Evolutionary conservation across 1,140 invertebrate genomes (phyloP), one percentile per base, ranked within the genome.

Genomic region (Drosophila jambulina): DNA sequence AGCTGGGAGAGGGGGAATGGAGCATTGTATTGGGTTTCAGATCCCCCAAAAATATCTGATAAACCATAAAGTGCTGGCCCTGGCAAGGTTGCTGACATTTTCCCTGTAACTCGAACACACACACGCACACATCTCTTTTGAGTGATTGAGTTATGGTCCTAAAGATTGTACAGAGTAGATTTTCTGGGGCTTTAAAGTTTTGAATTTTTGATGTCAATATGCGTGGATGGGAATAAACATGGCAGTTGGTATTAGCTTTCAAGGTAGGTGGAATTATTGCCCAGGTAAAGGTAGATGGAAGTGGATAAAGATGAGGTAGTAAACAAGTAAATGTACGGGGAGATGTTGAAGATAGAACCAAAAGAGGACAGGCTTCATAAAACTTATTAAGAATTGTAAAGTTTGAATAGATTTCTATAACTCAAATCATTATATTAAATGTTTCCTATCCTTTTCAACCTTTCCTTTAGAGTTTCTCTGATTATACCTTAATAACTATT

Each of bases 11-110:
- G n/a, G n/a, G 34, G 40, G 51, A 8, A 25, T 29, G 43, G 45
- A 13, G 19, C 15, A 25, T 21, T 25, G 53, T 77, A 40, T 57
- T 62, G 23, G 70, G 70, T 74, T 74, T 43, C 67, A 42, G 70
- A 72, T 74, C 45, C 36, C 19, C 46, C 45, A 48, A 43, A 60
- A 56, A 59, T 34, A 40, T 19, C 67, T 19, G 70, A 74, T 72
- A 72, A 60, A 60, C 21, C 36, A 49, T 49, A 60, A 40, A 51
- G 49, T 70, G 68, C 65, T 58, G 51, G n/a, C 34, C 7, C 34
- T 12, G 38, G 54, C 70, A 72, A 72, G 67, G 70, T 51, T 74
- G 70, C 34, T 72, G 70, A 74, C 68, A 49, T 72, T 72, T 72
- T 72, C 53, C 67, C 23, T 21, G 67, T 38, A 72, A 72, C 43